A percentile compares a stretch with the other conserved stretches of the same genome.
Evolutionary conservation across 2,113 vertebrate species (phyloP).

Genomic region (Leucoraja erinaceus): DNA sequence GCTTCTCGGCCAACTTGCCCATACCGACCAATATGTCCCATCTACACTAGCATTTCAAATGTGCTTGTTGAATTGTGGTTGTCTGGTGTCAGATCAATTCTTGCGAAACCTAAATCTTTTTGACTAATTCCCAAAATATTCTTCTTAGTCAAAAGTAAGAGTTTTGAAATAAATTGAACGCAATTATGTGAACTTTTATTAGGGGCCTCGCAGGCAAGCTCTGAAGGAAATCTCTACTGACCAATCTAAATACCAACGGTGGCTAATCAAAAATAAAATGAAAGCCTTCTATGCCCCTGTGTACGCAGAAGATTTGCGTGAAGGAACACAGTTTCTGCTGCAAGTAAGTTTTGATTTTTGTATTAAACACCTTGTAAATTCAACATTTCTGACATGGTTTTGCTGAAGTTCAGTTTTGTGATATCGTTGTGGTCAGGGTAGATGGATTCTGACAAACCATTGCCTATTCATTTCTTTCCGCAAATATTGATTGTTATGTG

Average conservation of each 20-base stretch:
- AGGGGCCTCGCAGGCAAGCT: conserved; percentile 85
- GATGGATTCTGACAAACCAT: not conserved
- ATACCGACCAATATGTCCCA: not conserved
- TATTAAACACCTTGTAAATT: not conserved
- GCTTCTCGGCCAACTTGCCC: no score
- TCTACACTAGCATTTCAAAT: not conserved
- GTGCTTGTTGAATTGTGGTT: not conserved
- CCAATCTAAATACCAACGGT: conserved; percentile 79
- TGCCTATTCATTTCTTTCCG: not conserved
- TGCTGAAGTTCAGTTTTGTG: not conserved
- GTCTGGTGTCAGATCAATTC: not conserved
- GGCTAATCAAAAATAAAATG: conserved; percentile 87
- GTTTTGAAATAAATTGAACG: not conserved
- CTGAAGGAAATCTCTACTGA: conserved; percentile 84
- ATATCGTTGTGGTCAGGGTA: not conserved
- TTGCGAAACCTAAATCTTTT: not conserved
- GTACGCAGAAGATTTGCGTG: conserved; percentile 85
- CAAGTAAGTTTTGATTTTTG: conserved; percentile 62
- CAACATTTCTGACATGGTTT: not conserved
- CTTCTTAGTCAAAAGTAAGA: no score
- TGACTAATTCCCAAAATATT: not conserved
- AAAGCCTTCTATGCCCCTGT: conserved; percentile 92
- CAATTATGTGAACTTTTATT: conserved; percentile 24
- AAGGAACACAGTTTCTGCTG: conserved; percentile 85
- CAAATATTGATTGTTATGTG: no score